Base-by-base conservation (phyloP, 2,113 vertebrate genomes). In the Percina caprodes region DNA sequence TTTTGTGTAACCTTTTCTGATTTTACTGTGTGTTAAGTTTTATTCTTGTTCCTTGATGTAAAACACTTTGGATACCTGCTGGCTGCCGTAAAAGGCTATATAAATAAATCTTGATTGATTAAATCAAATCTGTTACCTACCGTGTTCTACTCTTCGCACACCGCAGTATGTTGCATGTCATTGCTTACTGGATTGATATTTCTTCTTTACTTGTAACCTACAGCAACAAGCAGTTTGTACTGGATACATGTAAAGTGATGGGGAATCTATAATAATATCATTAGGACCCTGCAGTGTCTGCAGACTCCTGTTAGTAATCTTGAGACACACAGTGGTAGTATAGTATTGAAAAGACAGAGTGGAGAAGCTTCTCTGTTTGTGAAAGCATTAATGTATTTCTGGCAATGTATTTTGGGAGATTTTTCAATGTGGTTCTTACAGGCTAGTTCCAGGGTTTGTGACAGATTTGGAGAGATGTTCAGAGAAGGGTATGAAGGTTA, bases 261-360 rank as follows among this genome's bases (percentile, higher is more conserved):
- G 19, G n/a, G 45, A 62, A 62, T 66, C 65, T 35, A 68, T 69
- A 69, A 59, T 54, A 42, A 69, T 5, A 54, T 13, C 66, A 45
- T 33, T 59, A n/a, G 42, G 21, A 69, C 30, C 51, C 16, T 55
- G 15, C 42, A 30, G 24, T 35, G n/a, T 75, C 23, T 66, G 51
- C 7, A 84, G 33, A 45, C 48, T 72, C 23, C 19, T 49, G 42
- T 12, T 26, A n/a, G 18, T 48, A 48, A 66, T 56, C 19, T 45
- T 42, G 16, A 71, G 11, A 6, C 16, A 48, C 59, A 26, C 39
- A 39, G 26, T 49, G 16, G 23, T 2, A 71, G n/a, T 13, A 12
- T 39, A 39, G 30, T 10, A 9, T 55, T 68, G 5, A 68, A 3
- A 33, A 30, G 16, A 68, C 21, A 33, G 10, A 67, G 51, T 59